phyloP scores from a whole-genome alignment of 2,797 vertebrate species.

The Tachyglossus aculeatus region DNA sequence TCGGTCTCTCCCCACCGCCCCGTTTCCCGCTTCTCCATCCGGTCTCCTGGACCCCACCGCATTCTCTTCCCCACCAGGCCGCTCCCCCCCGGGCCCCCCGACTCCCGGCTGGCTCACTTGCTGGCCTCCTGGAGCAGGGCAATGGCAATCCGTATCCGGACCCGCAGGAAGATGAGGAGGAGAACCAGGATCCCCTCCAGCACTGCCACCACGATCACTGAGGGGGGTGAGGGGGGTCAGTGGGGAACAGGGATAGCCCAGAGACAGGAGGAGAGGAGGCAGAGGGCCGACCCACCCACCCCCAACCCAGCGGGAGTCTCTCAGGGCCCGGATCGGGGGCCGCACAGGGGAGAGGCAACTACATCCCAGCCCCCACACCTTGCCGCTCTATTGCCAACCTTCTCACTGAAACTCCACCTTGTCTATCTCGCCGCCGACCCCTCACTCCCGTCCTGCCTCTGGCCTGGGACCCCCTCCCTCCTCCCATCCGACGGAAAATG shows the following conservation, averaged over 20 bases:
- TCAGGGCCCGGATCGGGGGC: too few species aligned
- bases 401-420: too few species aligned
- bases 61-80: neutral
- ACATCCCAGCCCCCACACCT: too few species aligned
- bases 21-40: neutral
- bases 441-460: too few species aligned
- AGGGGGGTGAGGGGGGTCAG: neutral
- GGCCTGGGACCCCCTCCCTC: too few species aligned
- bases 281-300: neutral
- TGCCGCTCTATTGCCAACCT: too few species aligned
- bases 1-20: neutral
- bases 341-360: too few species aligned
- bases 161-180: constrained; percentile 84
- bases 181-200: constrained; percentile 81
- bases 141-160: constrained; percentile 85
- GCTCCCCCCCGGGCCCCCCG: too few species aligned
- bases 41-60: neutral
- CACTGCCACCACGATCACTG: constrained; percentile 85
- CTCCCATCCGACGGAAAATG: too few species aligned
- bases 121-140: constrained; percentile 89
- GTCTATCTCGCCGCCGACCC: too few species aligned
- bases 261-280: too few species aligned
- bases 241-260: neutral
- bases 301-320: neutral
- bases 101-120: constrained; percentile 71